A percentile compares a stretch with the other conserved stretches of the same genome.
Evolutionary conservation across 2,888 invertebrate species (phyloP).

Genomic region (Argyresthia albistria): DNA sequence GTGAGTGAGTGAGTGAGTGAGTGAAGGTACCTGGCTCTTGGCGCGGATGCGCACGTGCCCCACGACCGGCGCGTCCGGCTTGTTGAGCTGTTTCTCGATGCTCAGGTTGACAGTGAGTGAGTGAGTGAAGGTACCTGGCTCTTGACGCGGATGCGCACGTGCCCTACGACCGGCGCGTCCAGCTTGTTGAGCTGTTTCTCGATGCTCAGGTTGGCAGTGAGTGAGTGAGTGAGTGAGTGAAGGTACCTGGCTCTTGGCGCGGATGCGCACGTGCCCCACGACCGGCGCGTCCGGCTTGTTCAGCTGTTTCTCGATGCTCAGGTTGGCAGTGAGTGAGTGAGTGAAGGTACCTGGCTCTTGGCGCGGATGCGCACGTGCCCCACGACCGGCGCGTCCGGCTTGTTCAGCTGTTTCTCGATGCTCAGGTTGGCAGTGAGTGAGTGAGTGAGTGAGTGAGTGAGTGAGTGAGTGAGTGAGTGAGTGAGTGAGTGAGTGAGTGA

Average conservation of each 20-base stretch:
- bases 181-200: too few relatives aligned
- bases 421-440: too few relatives aligned
- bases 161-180: slow-evolving; percentile 87
- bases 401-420: too few relatives aligned
- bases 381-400: slow-evolving; percentile 90
- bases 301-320: slow-evolving; percentile 96
- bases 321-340: too few relatives aligned
- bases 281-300: slow-evolving; percentile 91
- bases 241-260: slow-evolving; percentile 96
- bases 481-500: too few relatives aligned
- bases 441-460: too few relatives aligned
- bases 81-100: slow-evolving; percentile 94
- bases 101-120: slow-evolving; percentile 99
- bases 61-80: slow-evolving; percentile 88
- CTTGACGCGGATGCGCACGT: slow-evolving; percentile 97
- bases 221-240: too few relatives aligned
- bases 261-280: slow-evolving; percentile 96
- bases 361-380: slow-evolving; percentile 94
- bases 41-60: slow-evolving; percentile 98
- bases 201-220: too few relatives aligned
- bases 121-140: too few relatives aligned
- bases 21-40: slow-evolving; percentile 88
- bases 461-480: too few relatives aligned
- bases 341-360: slow-evolving; percentile 99
- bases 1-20: too few relatives aligned